Base-by-base conservation (phyloP, 2,888 invertebrate genomes). In the Phortica okadai region DNA sequence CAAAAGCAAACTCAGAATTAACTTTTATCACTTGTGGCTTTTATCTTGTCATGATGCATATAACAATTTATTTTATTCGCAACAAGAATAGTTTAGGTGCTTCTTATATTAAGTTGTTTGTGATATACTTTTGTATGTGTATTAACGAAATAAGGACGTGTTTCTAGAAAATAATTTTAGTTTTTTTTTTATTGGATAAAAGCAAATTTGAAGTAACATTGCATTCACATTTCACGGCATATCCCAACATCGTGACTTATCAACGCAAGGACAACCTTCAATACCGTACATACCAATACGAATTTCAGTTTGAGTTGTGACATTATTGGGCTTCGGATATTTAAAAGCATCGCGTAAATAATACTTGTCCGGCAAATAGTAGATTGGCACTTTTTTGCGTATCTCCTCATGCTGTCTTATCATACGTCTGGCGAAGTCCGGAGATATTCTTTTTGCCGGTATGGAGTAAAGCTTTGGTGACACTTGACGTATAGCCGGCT, bases 231-330 rank as follows among this genome's bases (percentile, higher is more conserved):
- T 7, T 54, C 25, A 54, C 77, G 80, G 81, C 0, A 88, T 62
- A 73, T 87, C 86, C 79, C 84, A 87, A 80, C 85, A 85, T 16
- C 79, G 77, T 1, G 69, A 54, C 66, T 85, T 85, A 0, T 86
- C 74, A 0, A 58, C 33, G 70, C 85, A 85, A 7, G 85, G 88
- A 73, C 85, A 85, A 1, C 86, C 88, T 21, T 86, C 85, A 77
- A 87, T 58, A 45, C 85, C 88, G 11, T 73, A 84, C 6, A 11
- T 66, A 33, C 88, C 85, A 14, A 87, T 76, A 0, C 56, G 67
- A 2, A 79, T 66, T 6, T 85, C 89, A 3, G 89, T 85, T 67
- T 85, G 85, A 1, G 85, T 85, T 33, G 67, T 42, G 78, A 74
- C 74, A 10, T 83, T 70, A n/a, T 78, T 76, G 0, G 89, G 81